A percentile compares a stretch with the other conserved stretches of the same genome.
These are phyloP conservation scores for Zoanthus sociatus DNA, from an alignment of 92 coral and sea anemone genomes.

Conservation along the genomic window DNA sequence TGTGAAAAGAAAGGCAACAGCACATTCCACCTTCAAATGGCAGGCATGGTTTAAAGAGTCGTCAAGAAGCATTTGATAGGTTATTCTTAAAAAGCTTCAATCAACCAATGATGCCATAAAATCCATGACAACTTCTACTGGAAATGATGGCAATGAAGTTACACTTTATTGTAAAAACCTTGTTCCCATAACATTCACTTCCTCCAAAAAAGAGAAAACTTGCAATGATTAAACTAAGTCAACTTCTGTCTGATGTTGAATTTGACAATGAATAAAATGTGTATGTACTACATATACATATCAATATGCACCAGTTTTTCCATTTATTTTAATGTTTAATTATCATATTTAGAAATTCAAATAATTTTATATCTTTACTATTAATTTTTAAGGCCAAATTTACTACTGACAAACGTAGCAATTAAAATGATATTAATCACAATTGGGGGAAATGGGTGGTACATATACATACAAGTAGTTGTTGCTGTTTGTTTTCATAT, in stretches of 20 bases:
- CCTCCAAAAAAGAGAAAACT: conserved; percentile 37
- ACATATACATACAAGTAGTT: background rate
- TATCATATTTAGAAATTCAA: background rate
- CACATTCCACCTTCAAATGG: conserved; percentile 21
- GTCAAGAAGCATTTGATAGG: conserved; percentile 56
- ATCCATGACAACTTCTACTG: conserved; percentile 20
- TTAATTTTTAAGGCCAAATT: background rate
- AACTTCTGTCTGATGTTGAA: conserved; percentile 45
- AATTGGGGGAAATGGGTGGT: background rate
- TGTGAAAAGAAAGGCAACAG: conserved; percentile 44
- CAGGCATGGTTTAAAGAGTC: conserved; percentile 50
- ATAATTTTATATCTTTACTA: background rate
- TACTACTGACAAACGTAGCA: background rate
- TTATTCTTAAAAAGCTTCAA: conserved; percentile 46
- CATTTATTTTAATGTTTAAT: conserved; percentile 7
- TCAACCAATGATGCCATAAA: conserved; percentile 38
- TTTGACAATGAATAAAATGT: conserved; percentile 31
- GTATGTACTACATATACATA: background rate
- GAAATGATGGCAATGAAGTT: conserved; percentile 22
- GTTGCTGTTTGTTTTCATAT: background rate
- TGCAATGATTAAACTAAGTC: conserved; percentile 54
- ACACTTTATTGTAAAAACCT: conserved; percentile 45
- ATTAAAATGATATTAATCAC: conserved; percentile 25
- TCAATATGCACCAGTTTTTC: conserved; percentile 24
- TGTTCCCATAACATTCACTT: conserved; percentile 47